These are phyloP conservation scores for Amaurobius ferox DNA, from an alignment of 2,888 invertebrate species.

Conservation along the genomic window DNA sequence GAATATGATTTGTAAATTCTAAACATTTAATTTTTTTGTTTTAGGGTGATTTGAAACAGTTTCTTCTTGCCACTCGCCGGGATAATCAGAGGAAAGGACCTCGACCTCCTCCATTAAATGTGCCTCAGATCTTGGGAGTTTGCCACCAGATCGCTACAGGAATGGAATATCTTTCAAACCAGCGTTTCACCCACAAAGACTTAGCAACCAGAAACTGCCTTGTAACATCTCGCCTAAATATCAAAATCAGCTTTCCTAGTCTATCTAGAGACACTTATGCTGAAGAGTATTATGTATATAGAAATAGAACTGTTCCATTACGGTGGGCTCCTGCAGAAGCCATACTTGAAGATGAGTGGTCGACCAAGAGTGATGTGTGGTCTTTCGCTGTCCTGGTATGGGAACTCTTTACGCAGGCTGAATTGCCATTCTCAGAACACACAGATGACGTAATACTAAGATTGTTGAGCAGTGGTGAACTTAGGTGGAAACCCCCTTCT, in stretches of 20 bases:
- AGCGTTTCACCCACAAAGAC: constrained; percentile 91
- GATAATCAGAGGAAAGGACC: constrained; percentile 81
- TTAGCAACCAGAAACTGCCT: constrained; percentile 94
- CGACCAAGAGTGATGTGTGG: constrained; percentile 95
- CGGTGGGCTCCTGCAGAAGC: constrained; percentile 94
- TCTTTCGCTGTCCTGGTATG: constrained; percentile 92
- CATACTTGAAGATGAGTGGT: constrained; percentile 91
- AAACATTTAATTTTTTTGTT: constrained; percentile 65
- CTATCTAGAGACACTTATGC: constrained; percentile 88
- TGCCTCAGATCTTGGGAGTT: constrained; percentile 78
- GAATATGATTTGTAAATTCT: too few species aligned
- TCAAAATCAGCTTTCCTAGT: constrained; percentile 89
- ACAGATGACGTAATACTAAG: constrained; percentile 85
- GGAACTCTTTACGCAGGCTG: constrained; percentile 91
- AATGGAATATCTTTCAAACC: constrained; percentile 86
- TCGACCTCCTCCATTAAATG: constrained; percentile 81
- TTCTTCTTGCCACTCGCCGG: constrained; percentile 78
- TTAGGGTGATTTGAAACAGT: constrained; percentile 93
- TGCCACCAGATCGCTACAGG: constrained; percentile 86
- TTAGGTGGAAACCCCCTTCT: constrained; percentile 74
- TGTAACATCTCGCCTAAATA: constrained; percentile 86
- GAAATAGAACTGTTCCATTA: constrained; percentile 89
- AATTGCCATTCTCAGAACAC: constrained; percentile 85
- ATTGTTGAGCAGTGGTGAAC: constrained; percentile 69
- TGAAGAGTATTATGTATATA: constrained; percentile 91